Percentiles rank a stretch among this genome's conserved stretches.
Evolutionary conservation across 2,797 vertebrate genomes (phyloP).

Genomic region (Streptopelia turtur): DNA sequence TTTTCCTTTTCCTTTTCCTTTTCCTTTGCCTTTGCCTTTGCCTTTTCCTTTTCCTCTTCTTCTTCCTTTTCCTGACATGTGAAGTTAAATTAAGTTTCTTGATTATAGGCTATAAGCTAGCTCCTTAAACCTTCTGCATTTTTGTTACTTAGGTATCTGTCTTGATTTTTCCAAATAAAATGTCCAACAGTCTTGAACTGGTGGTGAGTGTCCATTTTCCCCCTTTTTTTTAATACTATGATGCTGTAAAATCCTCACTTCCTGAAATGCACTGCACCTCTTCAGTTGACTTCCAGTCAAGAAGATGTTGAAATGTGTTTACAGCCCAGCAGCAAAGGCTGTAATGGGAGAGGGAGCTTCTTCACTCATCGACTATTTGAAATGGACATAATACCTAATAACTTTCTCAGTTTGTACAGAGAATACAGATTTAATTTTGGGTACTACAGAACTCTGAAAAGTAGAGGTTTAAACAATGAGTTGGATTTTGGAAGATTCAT

Average conservation of each 20-base stretch:
- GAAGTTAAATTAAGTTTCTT: neutral
- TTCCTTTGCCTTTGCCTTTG: too few relatives aligned
- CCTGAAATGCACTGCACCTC: neutral
- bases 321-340: neutral
- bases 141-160: neutral
- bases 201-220: rapidly evolving
- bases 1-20: rapidly evolving
- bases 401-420: neutral
- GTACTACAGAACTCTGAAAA: neutral
- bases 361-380: neutral
- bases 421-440: neutral
- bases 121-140: neutral
- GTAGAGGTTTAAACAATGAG: neutral
- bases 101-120: neutral
- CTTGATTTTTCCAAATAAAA: neutral
- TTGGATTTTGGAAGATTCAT: neutral
- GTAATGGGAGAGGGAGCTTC: neutral
- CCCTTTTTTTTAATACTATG: neutral
- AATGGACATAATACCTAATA: neutral
- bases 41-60: too few relatives aligned
- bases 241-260: neutral
- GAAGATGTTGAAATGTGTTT: neutral
- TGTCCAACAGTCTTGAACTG: neutral
- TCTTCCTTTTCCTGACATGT: neutral
- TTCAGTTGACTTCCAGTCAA: neutral